phyloP scores from a whole-genome alignment of 2,113 vertebrate genomes.

The Archilochus colubris region DNA sequence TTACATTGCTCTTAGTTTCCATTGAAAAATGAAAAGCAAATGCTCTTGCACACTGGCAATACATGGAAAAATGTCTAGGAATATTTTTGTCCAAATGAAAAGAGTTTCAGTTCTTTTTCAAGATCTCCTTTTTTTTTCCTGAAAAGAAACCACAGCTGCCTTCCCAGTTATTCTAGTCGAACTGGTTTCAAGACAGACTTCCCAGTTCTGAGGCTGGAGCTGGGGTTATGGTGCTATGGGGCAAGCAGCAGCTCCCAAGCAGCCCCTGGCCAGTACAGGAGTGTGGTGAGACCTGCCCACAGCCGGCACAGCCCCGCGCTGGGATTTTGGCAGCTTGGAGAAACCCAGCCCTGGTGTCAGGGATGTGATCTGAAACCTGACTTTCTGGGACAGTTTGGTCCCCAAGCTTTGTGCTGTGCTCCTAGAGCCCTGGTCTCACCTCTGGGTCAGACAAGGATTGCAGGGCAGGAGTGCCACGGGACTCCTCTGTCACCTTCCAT shows the following conservation, averaged over 20 bases:
- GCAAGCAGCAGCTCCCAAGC: neutral
- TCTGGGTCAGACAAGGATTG: rapidly evolving
- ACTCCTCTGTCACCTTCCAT: rapidly evolving
- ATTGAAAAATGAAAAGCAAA: conserved; percentile 70
- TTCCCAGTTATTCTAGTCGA: conserved; percentile 63
- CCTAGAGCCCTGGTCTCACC: neutral
- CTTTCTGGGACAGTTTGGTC: neutral
- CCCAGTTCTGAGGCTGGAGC: conserved; percentile 21
- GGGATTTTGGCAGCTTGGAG: no score
- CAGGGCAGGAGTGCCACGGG: rapidly evolving
- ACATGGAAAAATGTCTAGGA: conserved; percentile 63
- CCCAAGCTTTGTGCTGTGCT: rapidly evolving
- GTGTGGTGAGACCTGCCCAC: rapidly evolving
- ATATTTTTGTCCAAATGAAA: conserved; percentile 64
- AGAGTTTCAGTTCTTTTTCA: conserved; percentile 55
- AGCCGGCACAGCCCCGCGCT: neutral
- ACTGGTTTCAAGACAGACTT: conserved; percentile 59
- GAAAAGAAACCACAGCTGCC: conserved; percentile 67
- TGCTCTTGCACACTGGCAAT: conserved; percentile 25
- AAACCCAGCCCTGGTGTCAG: neutral
- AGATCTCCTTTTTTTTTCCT: conserved; percentile 56
- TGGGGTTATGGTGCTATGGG: neutral
- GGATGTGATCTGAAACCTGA: neutral
- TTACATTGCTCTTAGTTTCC: conserved; percentile 52
- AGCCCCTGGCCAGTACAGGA: neutral